Base-by-base conservation (phyloP, 2,113 vertebrate species). In the Dasypus novemcinctus region DNA sequence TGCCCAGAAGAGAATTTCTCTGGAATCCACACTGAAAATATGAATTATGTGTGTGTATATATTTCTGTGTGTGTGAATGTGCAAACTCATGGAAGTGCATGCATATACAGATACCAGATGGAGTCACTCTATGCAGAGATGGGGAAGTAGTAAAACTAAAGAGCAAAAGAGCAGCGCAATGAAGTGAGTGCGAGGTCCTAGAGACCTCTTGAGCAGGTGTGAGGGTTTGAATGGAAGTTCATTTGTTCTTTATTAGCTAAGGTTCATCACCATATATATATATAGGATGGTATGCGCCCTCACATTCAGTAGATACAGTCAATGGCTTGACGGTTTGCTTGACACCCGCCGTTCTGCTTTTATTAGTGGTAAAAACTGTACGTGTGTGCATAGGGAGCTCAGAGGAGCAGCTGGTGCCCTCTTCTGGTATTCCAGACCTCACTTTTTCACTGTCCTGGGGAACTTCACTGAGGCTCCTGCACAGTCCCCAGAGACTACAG, bases 381-480 rank as follows among this genome's bases (percentile, higher is more conserved):
- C 13, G 38, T 61, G 63, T 71, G 17, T 31, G 9, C 52, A 33
- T 4, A 31, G 6, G 68, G 0, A 72, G 27, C 59, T 38, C 74
- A 52, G 75, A 14, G 25, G 68, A 88, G 18, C 69, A 54, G 41
- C 21, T 74, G 59, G 17, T 2, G 20, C n/a, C 87, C 36, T 86
- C 86, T 41, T 15, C 13, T 1, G 66, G 27, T 25, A 5, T 15
- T 61, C 7, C 0, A 36, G 8, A 27, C 21, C 27, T 36, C 41
- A 11, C 49, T 85, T 66, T 36, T 52, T 92, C 52, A 23, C 25
- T 83, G 84, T 90, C 78, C 93, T 89, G 79, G 68, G 75, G 87
- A 90, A 80, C 87, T 93, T 94, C 82, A 90, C 74, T 94, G 81
- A 69, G 36, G 8, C 92, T 71, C 85, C 81, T 92, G 90, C 49